These are phyloP conservation scores for Oscheius onirici DNA, from an alignment of 2,888 invertebrate genomes.

Conservation along the genomic window DNA sequence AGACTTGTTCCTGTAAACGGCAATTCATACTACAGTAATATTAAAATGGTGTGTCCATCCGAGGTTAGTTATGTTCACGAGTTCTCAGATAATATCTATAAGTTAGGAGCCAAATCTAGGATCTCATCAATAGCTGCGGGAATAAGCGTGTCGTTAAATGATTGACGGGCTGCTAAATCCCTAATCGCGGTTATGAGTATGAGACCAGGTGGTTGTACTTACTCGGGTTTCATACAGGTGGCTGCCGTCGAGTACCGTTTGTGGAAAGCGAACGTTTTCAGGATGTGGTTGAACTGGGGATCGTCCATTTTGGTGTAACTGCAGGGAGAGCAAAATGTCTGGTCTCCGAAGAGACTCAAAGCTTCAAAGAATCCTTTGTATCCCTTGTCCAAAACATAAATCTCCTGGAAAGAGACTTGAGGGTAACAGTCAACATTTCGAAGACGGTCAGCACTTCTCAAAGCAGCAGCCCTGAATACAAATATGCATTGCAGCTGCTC, in stretches of 20 bases:
- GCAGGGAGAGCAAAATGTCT: conserved; percentile 43
- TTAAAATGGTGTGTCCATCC: background rate
- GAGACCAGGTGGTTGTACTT: conserved; percentile 21
- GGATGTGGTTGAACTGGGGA: conserved; percentile 34
- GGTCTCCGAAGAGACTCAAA: background rate
- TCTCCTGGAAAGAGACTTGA: conserved; percentile 83
- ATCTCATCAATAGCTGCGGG: conserved; percentile 16
- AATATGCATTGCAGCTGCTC: background rate
- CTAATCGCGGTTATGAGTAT: background rate
- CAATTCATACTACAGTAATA: background rate
- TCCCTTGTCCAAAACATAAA: conserved; percentile 90
- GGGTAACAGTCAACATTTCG: conserved; percentile 82
- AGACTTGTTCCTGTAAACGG: conserved; percentile 1
- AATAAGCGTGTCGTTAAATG: conserved; percentile 18
- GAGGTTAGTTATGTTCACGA: too few relatives aligned
- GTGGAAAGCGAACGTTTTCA: conserved; percentile 36
- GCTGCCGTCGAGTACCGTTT: conserved; percentile 17
- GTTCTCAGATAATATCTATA: conserved; percentile 7
- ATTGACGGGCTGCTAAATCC: conserved; percentile 26
- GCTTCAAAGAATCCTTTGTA: conserved; percentile 80
- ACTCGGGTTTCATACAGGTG: conserved; percentile 27
- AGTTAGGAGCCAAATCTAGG: conserved; percentile 21
- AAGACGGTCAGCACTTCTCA: conserved; percentile 85
- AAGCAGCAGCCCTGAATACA: conserved; percentile 76
- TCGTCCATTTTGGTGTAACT: conserved; percentile 48